phyloP scores from a whole-genome alignment of 2,113 vertebrate genomes.

The Cyprinus carpio region DNA sequence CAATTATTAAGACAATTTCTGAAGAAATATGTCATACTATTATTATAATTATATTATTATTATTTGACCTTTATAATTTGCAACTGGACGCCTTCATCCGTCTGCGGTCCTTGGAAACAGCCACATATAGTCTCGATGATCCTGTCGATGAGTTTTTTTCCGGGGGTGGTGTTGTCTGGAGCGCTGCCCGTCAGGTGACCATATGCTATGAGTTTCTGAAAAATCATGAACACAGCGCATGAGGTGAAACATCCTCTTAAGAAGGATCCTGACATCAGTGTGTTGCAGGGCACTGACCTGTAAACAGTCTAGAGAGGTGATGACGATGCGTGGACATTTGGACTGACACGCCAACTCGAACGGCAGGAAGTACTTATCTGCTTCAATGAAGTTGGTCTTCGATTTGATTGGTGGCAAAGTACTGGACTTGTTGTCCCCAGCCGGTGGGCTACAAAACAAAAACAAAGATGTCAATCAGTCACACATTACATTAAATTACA shows the following conservation, averaged over 20 bases:
- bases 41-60: no score
- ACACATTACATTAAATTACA: no score
- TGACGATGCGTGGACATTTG: conserved; percentile 97
- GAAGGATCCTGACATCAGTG: conserved; percentile 32
- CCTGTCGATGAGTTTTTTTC: conserved; percentile 98
- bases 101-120: conserved; percentile 98
- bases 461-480: not conserved
- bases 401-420: conserved; percentile 98
- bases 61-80: conserved; percentile 97
- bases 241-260: not conserved
- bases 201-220: conserved; percentile 98
- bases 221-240: not conserved
- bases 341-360: conserved; percentile 99
- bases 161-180: conserved; percentile 95
- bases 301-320: conserved; percentile 97
- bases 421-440: conserved; percentile 90
- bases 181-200: conserved; percentile 97
- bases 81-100: conserved; percentile 95
- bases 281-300: conserved; percentile 83
- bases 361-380: conserved; percentile 98
- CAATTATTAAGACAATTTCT: no score
- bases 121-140: conserved; percentile 99
- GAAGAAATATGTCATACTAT: no score
- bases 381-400: conserved; percentile 97
- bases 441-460: conserved; percentile 80